These are phyloP conservation scores for Stenichneumon culpator DNA, from an alignment of 2,888 invertebrate species.

Conservation along the genomic window DNA sequence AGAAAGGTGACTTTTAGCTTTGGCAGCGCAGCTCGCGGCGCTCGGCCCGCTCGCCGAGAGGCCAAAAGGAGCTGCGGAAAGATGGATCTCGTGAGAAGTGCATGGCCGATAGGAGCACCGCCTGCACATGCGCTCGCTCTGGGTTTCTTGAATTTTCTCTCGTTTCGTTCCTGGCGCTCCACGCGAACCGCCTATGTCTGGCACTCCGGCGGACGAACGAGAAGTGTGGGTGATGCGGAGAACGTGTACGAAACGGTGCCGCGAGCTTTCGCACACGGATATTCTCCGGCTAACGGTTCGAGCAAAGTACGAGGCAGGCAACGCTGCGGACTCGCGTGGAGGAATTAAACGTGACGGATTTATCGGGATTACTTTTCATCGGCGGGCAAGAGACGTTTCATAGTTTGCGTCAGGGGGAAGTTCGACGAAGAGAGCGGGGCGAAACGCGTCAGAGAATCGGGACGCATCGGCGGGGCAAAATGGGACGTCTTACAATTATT, in stretches of 20 bases:
- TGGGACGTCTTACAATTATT: too few relatives aligned
- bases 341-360: too few relatives aligned
- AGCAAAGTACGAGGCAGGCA: slow-evolving; percentile 1
- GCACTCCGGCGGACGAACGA: slow-evolving; percentile 59
- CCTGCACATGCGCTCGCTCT: slow-evolving; percentile 22
- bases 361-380: too few relatives aligned
- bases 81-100: slow-evolving; percentile 61
- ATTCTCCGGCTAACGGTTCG: slow-evolving; percentile 18
- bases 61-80: slow-evolving; percentile 40
- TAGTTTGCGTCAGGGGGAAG: too few relatives aligned
- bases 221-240: slow-evolving; percentile 33
- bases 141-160: slow-evolving; percentile 21
- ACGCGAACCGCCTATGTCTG: slow-evolving; percentile 52
- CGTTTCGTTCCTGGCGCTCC: slow-evolving; percentile 53
- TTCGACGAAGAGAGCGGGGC: too few relatives aligned
- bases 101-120: slow-evolving; percentile 28
- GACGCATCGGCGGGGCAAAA: too few relatives aligned
- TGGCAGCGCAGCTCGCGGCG: slow-evolving; percentile 17
- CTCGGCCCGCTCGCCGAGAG: slow-evolving; percentile 21
- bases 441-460: too few relatives aligned
- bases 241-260: slow-evolving; percentile 63
- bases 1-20: slow-evolving; percentile 59
- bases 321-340: neutral
- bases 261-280: slow-evolving; percentile 62
- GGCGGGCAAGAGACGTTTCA: too few relatives aligned